Percentiles rank a stretch among this genome's conserved stretches.
Evolutionary conservation across 92 coral and sea anemone genomes (phyloP).

Genomic region (Porites evermanni): DNA sequence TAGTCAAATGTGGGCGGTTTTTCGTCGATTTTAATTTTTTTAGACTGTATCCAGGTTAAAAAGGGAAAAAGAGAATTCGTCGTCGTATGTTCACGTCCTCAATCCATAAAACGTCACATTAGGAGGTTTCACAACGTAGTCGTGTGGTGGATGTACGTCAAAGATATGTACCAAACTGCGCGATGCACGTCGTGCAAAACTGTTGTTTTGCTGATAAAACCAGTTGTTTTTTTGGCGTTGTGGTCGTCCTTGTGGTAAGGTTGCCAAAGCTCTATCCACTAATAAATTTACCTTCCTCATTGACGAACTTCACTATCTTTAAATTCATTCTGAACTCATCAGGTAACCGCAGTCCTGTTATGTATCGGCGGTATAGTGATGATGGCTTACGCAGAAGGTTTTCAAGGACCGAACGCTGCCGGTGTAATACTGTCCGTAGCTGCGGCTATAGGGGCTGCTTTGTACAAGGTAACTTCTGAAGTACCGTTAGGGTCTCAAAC

Average conservation of each 20-base stretch:
- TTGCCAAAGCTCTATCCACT: not conserved
- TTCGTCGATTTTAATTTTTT: too few relatives aligned
- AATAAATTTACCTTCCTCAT: not conserved
- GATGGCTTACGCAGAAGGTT: slow-evolving; percentile 90
- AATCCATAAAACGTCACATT: too few relatives aligned
- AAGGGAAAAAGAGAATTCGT: too few relatives aligned
- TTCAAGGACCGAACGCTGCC: slow-evolving; percentile 74
- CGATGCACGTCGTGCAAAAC: not conserved
- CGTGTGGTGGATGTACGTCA: too few relatives aligned
- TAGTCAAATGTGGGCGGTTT: too few relatives aligned
- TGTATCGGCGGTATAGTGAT: slow-evolving; percentile 87
- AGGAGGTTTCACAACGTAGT: too few relatives aligned
- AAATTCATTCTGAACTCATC: too few relatives aligned
- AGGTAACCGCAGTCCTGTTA: slow-evolving; percentile 78
- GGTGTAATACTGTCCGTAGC: slow-evolving; percentile 75
- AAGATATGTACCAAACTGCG: too few relatives aligned
- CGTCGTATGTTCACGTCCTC: too few relatives aligned
- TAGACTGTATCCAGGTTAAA: too few relatives aligned
- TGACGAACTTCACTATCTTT: too few relatives aligned
- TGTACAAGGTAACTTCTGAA: slow-evolving; percentile 73
- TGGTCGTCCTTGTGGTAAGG: not conserved
- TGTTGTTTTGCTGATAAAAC: not conserved
- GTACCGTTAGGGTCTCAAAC: too few relatives aligned
- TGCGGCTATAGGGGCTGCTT: slow-evolving; percentile 85
- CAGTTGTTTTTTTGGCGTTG: not conserved